Base-by-base conservation (phyloP, 2,797 vertebrate species). In the Zenarchopterus dispar region DNA sequence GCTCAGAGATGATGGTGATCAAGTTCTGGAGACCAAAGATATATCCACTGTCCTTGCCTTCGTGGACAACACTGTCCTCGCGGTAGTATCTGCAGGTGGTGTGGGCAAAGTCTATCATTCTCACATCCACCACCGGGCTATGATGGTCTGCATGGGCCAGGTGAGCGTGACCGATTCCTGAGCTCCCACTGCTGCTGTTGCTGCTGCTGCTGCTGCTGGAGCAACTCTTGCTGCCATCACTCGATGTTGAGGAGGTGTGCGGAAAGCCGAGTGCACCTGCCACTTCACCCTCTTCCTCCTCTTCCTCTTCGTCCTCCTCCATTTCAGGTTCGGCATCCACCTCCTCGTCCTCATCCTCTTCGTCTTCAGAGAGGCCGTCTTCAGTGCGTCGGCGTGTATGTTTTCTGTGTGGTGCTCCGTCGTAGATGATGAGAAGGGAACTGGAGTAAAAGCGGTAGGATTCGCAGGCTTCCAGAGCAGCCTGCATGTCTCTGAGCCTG, bases 91-190 rank as follows among this genome's bases (percentile, higher is more conserved):
- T 94, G 91, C 97, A 99, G 17, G 98, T 99, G 56, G 97, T 98
- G 86, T 99, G 97, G 50, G 97, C 98, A 83, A 99, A 99, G 92
- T 99, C 98, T 54, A 99, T 99, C 97, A 99, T 98, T 66, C 96
- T 95, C 80, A 99, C 97, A 13, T 99, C 97, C 62, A 97, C 97
- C 7, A 77, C 88, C 21, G 95, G 93, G 65, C 86, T 55, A 16
- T 7, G 28, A 28, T 61, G 22, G 28, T 68, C 78, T 3, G 79
- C 62, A 42, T 28, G 16, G 56, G 71, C 24, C 62, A 80, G 8
- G 41, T 65, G 17, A 65, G 58, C 17, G 41, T 67, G 70, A 55
- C 75, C 33, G 15, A 73, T 73, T 0, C 33, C 39, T 0, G 88
- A 80, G 8, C 91, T 77, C 0, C 92, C 80, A 1, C 67, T 78